phyloP scores from a whole-genome alignment of 1,140 invertebrate species.

The Drosophila kepulauana region DNA sequence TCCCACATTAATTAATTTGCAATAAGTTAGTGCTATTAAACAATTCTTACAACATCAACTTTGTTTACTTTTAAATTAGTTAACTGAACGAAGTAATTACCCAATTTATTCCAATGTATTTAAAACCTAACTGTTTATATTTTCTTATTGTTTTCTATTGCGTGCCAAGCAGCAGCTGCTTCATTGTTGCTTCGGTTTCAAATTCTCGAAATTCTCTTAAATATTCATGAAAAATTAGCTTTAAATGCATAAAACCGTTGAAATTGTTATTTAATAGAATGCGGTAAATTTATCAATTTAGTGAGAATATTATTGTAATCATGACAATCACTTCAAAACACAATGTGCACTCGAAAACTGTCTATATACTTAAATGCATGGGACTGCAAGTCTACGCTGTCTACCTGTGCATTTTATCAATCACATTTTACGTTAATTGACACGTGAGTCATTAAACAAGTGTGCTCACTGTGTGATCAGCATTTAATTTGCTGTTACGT shows the following conservation, averaged over 20 bases:
- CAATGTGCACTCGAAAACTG: neutral
- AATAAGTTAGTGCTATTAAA: no score
- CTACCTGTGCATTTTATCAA: slow-evolving; percentile 2
- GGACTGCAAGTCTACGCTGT: neutral
- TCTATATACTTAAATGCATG: neutral
- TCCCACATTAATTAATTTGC: no score
- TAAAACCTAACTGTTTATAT: no score
- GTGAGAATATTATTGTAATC: neutral
- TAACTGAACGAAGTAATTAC: no score
- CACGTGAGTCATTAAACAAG: slow-evolving; percentile 28
- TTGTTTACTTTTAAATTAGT: no score
- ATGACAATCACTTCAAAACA: neutral
- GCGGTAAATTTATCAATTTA: neutral
- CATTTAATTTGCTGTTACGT: slow-evolving; percentile 12
- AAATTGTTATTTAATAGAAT: neutral
- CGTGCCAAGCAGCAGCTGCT: no score
- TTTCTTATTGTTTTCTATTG: no score
- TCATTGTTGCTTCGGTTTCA: no score
- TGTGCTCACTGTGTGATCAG: slow-evolving; percentile 20
- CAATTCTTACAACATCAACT: no score
- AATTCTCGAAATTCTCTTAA: neutral
- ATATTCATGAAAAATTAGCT: neutral
- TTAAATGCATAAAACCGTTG: neutral
- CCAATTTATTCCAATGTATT: no score
- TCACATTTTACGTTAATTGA: slow-evolving; percentile 23